Evolutionary conservation across 2,888 invertebrate species (phyloP).

Genomic region (Xiphydria camelus): DNA sequence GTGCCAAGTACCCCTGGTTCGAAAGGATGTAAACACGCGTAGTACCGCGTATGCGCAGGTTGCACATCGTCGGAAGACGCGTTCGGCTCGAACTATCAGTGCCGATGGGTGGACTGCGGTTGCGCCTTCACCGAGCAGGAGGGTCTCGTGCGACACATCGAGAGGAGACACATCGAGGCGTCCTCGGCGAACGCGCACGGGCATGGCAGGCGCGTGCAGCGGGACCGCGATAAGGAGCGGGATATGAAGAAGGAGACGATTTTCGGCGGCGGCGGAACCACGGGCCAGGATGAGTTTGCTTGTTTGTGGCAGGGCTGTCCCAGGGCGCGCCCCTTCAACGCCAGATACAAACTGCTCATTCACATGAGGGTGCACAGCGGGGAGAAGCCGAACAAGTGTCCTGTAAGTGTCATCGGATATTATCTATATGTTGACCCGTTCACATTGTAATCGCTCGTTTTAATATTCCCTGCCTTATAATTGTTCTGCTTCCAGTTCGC

Average conservation of each 20-base stretch:
- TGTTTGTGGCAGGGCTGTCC: constrained; percentile 95
- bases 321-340: constrained; percentile 90
- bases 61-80: constrained; percentile 30
- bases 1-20: no score
- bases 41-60: constrained; percentile 26
- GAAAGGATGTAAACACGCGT: constrained; percentile 29
- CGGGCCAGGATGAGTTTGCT: constrained; percentile 74
- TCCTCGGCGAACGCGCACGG: constrained; percentile 35
- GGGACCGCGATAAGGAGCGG: constrained; percentile 39
- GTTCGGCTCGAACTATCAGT: constrained; percentile 58
- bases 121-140: constrained; percentile 78
- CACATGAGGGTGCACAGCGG: constrained; percentile 98
- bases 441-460: no score
- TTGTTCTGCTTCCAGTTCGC: constrained; percentile 83
- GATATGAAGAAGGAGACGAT: constrained; percentile 20
- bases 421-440: no score
- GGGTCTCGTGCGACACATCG: constrained; percentile 81
- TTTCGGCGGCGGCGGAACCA: constrained; percentile 1
- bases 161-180: constrained; percentile 82
- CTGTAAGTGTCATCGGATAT: constrained; percentile 71
- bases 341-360: constrained; percentile 93
- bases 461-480: no score
- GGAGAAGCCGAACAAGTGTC: constrained; percentile 97
- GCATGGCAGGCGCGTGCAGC: constrained; percentile 41
- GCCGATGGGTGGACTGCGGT: constrained; percentile 87